phyloP scores from a whole-genome alignment of 2,113 vertebrate species.

The Aplodontia rufa region DNA sequence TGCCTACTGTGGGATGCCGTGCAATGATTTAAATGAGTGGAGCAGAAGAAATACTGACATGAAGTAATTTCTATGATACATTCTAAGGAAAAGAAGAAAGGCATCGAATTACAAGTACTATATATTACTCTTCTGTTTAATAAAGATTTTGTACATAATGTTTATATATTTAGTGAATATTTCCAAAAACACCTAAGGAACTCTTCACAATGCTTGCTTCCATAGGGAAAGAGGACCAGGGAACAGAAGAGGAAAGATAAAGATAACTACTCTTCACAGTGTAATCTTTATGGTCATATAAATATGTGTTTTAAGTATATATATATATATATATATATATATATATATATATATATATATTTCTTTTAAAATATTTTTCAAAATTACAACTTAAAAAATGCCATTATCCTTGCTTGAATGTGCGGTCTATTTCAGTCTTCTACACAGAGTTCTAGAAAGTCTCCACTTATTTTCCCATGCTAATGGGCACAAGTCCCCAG shows the following conservation, averaged over 20 bases:
- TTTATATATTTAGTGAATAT: neutral
- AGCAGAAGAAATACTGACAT: neutral
- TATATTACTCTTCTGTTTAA: neutral
- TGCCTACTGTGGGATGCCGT: neutral
- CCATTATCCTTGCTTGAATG: neutral
- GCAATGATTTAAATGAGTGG: neutral
- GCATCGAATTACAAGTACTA: neutral
- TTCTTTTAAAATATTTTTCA: too few species aligned
- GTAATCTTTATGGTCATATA: neutral
- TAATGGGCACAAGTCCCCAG: rapidly evolving
- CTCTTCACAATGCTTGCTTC: neutral
- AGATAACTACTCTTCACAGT: neutral
- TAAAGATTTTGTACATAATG: neutral
- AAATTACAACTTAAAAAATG: neutral
- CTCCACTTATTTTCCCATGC: neutral
- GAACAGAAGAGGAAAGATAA: neutral
- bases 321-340: too few species aligned
- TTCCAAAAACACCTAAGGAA: neutral
- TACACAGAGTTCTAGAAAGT: neutral
- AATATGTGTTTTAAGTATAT: neutral
- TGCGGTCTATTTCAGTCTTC: neutral
- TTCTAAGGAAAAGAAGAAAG: constrained; percentile 20
- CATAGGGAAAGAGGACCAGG: neutral
- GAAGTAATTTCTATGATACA: neutral
- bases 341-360: too few species aligned